Evolutionary conservation across 2,113 vertebrate genomes (phyloP).

Genomic region (Crotalus horridus): DNA sequence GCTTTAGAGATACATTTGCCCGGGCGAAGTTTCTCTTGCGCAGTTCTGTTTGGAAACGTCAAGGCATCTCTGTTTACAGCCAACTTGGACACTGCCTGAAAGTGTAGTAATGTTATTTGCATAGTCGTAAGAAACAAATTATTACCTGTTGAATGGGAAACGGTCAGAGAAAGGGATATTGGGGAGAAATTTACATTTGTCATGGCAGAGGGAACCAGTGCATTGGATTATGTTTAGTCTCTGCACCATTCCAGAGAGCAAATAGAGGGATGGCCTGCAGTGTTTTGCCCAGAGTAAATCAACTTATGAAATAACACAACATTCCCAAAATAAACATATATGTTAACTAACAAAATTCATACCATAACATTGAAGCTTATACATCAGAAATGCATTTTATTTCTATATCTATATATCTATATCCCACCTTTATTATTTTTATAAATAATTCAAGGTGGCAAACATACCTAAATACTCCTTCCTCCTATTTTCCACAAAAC

Average conservation of each 20-base stretch:
- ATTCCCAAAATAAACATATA: background rate
- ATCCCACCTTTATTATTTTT: background rate
- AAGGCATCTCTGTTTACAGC: background rate
- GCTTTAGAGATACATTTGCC: background rate
- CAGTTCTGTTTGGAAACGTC: background rate
- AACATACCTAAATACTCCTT: background rate
- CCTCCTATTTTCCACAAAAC: background rate
- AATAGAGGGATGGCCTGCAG: accelerated
- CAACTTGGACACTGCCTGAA: background rate
- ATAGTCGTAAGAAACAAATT: background rate
- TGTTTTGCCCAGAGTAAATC: background rate
- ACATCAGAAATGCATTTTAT: background rate
- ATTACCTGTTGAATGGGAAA: background rate
- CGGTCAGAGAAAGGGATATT: background rate
- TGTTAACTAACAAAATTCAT: background rate
- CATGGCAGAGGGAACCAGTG: background rate
- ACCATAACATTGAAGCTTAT: background rate
- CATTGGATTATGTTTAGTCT: background rate
- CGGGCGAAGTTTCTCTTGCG: background rate
- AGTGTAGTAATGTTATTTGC: background rate
- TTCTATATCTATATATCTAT: background rate
- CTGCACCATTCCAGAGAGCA: background rate
- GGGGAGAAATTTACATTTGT: background rate
- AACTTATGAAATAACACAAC: background rate
- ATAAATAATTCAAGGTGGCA: background rate